A percentile compares a stretch with the other conserved stretches of the same genome.
phyloP scores from a whole-genome alignment of 35 echinoderm and acorn worm genomes.

The Patiria miniata region DNA sequence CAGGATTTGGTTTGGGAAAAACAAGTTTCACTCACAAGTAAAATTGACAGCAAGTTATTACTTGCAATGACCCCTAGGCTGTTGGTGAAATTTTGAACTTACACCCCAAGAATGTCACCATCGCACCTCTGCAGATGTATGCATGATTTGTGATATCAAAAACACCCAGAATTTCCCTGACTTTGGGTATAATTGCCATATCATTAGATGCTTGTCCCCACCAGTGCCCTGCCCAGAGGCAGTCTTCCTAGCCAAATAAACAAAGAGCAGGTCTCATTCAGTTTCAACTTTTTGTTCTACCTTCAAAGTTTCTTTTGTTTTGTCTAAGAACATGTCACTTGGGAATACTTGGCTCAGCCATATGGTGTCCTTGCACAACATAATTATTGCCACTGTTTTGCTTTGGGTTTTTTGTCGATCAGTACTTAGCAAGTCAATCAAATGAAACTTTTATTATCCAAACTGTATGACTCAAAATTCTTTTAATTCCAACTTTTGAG shows the following conservation, averaged over 20 bases:
- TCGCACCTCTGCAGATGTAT: background rate
- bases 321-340: background rate
- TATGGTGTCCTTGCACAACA: background rate
- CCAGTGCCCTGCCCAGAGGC: background rate
- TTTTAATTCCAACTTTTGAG: no score
- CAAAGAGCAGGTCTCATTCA: background rate
- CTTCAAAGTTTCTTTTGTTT: background rate
- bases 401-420: background rate
- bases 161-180: background rate
- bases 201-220: background rate
- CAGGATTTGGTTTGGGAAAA: no score
- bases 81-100: background rate
- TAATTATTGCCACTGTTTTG: background rate
- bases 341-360: background rate
- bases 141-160: background rate
- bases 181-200: background rate
- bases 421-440: background rate
- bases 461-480: background rate
- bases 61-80: background rate
- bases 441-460: background rate
- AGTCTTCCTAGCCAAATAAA: constrained; percentile 18
- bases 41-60: no score
- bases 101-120: background rate
- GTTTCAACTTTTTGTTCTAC: background rate
- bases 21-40: no score